Conservation (phyloP, 2,888 invertebrate genomes). For the Sarcophaga rosellei region DNA sequence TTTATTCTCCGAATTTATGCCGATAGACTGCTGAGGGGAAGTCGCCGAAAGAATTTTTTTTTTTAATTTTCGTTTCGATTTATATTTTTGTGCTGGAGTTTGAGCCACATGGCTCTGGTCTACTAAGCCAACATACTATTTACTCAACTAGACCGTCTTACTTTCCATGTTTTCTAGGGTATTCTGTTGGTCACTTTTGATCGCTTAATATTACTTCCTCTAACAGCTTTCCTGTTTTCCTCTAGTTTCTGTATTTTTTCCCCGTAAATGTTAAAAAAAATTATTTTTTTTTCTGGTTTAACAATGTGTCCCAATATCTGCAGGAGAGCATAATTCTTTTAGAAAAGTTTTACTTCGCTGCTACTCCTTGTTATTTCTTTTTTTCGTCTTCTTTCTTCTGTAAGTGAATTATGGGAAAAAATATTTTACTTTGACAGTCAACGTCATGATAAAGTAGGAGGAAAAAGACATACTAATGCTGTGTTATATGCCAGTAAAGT, state of each 20-base stretch:
- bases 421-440: conserved; percentile 31
- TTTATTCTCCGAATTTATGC: too few species aligned
- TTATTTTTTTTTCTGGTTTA: conserved; percentile 31
- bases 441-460: not conserved
- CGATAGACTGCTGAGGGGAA: too few species aligned
- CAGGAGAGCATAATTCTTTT: conserved; percentile 51
- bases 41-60: too few species aligned
- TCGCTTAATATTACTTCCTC: not conserved
- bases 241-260: not conserved
- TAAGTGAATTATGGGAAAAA: conserved; percentile 23
- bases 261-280: not conserved
- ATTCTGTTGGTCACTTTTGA: not conserved
- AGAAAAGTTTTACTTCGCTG: conserved; percentile 23
- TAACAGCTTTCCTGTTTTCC: not conserved
- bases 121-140: too few species aligned
- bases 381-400: not conserved
- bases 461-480: not conserved
- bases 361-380: not conserved
- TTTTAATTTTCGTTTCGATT: too few species aligned
- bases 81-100: too few species aligned
- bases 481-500: conserved; percentile 15
- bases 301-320: conserved; percentile 54
- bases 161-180: not conserved
- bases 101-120: too few species aligned
- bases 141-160: too few species aligned